These are phyloP conservation scores for Xenentodon cancila DNA, from an alignment of 2,797 vertebrate species.

Conservation along the genomic window DNA sequence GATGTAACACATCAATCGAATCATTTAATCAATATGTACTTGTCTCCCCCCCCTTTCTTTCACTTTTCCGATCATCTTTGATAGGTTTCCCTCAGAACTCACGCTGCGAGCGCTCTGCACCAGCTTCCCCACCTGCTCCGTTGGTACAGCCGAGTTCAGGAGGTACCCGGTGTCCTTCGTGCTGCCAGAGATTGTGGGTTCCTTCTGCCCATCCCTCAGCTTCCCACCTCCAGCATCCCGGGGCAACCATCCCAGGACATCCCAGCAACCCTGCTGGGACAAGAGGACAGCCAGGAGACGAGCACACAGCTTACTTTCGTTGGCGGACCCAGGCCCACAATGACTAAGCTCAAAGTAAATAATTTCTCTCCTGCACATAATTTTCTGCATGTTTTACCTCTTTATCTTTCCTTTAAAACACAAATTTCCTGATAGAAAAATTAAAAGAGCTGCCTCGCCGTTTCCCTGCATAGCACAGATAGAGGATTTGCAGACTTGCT, in stretches of 20 bases:
- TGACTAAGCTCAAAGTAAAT: slow-evolving; percentile 94
- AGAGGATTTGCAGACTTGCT: slow-evolving; percentile 53
- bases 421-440: neutral
- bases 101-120: slow-evolving; percentile 59
- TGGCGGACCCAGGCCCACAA: slow-evolving; percentile 95
- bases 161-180: slow-evolving; percentile 86
- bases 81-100: slow-evolving; percentile 83
- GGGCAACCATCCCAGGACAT: slow-evolving; percentile 22
- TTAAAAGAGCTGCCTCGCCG: slow-evolving; percentile 23
- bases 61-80: slow-evolving; percentile 22
- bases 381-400: slow-evolving; percentile 16
- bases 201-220: slow-evolving; percentile 66
- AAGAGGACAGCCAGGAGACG: slow-evolving; percentile 68
- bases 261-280: slow-evolving; percentile 28
- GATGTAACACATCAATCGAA: slow-evolving; percentile 53
- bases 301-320: slow-evolving; percentile 80
- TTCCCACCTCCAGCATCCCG: slow-evolving; percentile 8
- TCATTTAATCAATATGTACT: slow-evolving; percentile 51
- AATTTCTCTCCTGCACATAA: slow-evolving; percentile 37
- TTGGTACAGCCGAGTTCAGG: slow-evolving; percentile 90
- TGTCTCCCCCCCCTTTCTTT: slow-evolving; percentile 15
- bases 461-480: slow-evolving; percentile 37
- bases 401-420: slow-evolving; percentile 25
- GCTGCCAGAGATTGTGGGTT: slow-evolving; percentile 88
- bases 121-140: slow-evolving; percentile 85